Evolutionary conservation across 2,797 vertebrate genomes (phyloP).

Genomic region (Eulemur rubriventer): DNA sequence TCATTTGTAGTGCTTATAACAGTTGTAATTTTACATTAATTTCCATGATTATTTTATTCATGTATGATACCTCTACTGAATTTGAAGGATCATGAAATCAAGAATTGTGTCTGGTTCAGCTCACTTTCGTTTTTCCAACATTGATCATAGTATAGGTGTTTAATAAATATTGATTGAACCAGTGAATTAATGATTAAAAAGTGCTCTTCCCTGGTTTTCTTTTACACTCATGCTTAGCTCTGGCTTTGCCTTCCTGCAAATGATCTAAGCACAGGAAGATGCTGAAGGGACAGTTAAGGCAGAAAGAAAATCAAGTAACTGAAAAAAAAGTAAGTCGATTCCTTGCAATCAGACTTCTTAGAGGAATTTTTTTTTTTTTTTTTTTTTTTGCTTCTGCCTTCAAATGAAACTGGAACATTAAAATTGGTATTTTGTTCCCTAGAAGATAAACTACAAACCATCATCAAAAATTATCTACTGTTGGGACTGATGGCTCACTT

Average conservation of each 20-base stretch:
- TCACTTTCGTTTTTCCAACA: neutral
- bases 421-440: neutral
- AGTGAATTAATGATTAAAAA: neutral
- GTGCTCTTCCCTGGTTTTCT: neutral
- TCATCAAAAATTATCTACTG: neutral
- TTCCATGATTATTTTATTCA: neutral
- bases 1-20: neutral
- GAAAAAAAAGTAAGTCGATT: neutral
- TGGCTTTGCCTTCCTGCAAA: neutral
- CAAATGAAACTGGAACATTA: neutral
- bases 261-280: neutral
- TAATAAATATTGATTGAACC: neutral
- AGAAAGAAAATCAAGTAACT: neutral
- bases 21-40: neutral
- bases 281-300: neutral
- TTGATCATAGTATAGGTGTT: neutral
- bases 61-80: neutral
- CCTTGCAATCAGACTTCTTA: neutral
- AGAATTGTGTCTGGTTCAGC: neutral
- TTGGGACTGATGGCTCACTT: neutral
- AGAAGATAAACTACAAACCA: neutral
- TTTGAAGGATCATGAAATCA: neutral
- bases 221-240: neutral
- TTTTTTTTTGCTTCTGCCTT: neutral
- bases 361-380: neutral